A percentile compares a stretch with the other conserved stretches of the same genome.
phyloP scores from a whole-genome alignment of 2,113 vertebrate species.

The Desmodus rotundus region DNA sequence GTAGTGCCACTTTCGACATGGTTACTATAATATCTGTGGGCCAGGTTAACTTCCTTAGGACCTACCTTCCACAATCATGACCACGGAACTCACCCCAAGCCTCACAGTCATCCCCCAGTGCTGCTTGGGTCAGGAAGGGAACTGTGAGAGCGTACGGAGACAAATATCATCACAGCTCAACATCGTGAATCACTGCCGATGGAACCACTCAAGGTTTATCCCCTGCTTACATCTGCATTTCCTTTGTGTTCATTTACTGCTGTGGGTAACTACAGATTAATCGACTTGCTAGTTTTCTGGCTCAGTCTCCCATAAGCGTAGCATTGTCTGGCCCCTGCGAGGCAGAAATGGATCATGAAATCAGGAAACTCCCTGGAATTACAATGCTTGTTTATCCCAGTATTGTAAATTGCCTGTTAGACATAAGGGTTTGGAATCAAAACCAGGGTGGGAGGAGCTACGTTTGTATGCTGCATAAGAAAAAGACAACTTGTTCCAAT shows the following conservation, averaged over 20 bases:
- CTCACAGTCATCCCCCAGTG: not conserved
- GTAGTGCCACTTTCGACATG: not conserved
- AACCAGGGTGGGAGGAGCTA: not conserved
- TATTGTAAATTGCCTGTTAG: not conserved
- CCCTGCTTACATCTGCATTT: slow-evolving; percentile 52
- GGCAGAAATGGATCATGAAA: slow-evolving; percentile 38
- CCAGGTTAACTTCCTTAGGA: not conserved
- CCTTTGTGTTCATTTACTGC: slow-evolving; percentile 54
- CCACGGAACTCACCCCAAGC: not conserved
- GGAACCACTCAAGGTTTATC: slow-evolving; percentile 48
- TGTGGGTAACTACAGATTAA: slow-evolving; percentile 53
- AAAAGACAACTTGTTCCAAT: not conserved
- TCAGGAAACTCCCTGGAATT: slow-evolving; percentile 28
- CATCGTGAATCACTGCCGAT: slow-evolving; percentile 58
- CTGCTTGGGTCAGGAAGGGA: not conserved
- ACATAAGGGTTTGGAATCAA: not conserved
- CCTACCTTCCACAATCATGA: not conserved
- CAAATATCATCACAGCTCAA: slow-evolving; percentile 19
- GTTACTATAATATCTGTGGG: not conserved
- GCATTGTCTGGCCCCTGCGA: slow-evolving; percentile 3
- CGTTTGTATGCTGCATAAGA: not conserved
- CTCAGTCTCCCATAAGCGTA: not conserved
- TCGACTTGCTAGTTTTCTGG: slow-evolving; percentile 63
- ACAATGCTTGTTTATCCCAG: not conserved
- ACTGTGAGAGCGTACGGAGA: not conserved